Conservation (phyloP, 2,113 vertebrate species). For the Hypocryptadius cinnamomeus region DNA sequence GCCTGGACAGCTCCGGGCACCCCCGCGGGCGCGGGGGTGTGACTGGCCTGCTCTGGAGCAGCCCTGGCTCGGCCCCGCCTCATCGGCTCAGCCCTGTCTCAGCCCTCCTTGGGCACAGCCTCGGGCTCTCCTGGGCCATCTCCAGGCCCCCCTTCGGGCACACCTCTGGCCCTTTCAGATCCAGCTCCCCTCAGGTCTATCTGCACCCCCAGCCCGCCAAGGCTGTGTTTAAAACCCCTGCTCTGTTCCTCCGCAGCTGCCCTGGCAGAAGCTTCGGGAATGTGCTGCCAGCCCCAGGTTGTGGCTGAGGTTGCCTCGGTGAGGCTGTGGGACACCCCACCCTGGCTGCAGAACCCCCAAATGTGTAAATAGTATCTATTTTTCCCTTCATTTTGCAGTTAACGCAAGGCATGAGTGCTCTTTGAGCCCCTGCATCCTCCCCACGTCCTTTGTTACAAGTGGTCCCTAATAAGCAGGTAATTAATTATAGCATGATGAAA, state of each 20-base stretch:
- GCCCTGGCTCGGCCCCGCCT: background rate
- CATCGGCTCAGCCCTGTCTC: fast-evolving
- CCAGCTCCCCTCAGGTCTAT: background rate
- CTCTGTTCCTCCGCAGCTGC: fast-evolving
- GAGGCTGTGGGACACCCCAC: fast-evolving
- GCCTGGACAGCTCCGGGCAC: too few relatives aligned
- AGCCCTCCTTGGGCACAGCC: background rate
- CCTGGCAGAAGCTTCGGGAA: background rate
- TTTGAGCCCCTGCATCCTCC: background rate
- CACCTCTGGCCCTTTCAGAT: background rate
- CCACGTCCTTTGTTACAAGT: fast-evolving
- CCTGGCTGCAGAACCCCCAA: too few relatives aligned
- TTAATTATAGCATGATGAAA: background rate
- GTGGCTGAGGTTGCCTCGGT: background rate
- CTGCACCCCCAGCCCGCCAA: fast-evolving
- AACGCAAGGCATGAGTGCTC: fast-evolving
- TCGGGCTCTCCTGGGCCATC: too few relatives aligned
- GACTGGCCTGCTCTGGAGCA: background rate
- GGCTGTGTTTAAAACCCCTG: fast-evolving
- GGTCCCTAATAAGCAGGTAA: background rate
- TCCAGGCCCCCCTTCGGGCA: fast-evolving
- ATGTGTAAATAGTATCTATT: fast-evolving
- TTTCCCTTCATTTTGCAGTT: fast-evolving
- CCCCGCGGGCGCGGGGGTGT: too few relatives aligned
- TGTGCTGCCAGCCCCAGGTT: fast-evolving